Evolutionary conservation across 2,888 invertebrate species (phyloP), one percentile per base, ranked within the genome.

Genomic region (Caenorhabditis drosophilae): DNA sequence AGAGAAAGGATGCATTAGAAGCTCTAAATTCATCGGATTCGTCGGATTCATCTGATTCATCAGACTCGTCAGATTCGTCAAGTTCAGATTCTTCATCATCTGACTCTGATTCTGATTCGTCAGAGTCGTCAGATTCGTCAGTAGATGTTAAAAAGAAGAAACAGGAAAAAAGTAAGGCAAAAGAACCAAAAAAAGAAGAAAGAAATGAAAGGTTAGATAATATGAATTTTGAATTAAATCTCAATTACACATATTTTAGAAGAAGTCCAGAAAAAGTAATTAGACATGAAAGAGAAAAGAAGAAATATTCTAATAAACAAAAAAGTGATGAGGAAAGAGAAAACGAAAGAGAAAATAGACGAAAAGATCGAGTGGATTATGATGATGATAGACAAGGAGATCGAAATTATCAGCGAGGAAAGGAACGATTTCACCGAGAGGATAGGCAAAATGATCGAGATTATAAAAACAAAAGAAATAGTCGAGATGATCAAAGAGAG

Each of bases 1-100:
- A 68, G 47, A 60, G 67, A 54, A 64, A 69, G 50, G 70, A 67
- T 51, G 59, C 60, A 41, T 50, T 60, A 15, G 67, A 69, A n/a
- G 57, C 67, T 20, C 52, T 51, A 23, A 63, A 64, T 4, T 42
- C 25, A 1, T 18, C 34, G 4, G 60, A 66, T 3, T 63, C 67
- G 3, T 60, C 59, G 12, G 38, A 41, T 25, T 44, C 46, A 11
- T 47, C 53, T 1, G 47, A 51, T 15, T 61, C 60, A 12, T 40
- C 41, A 42, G 61, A 61, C 4, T 55, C 55, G 35, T 67, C 66
- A 3, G 60, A 62, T n/a, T 44, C 49, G 23, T 48, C 47, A 4
- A 60, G 59, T 20, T 46, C 48, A 6, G 50, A 47, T 59, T 46
- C 46, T 11, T 25, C 48, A 22, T 55, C 54, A n/a, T 64, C 64